phyloP scores from a whole-genome alignment of 1,140 invertebrate genomes.

The Trichoplusia ni region DNA sequence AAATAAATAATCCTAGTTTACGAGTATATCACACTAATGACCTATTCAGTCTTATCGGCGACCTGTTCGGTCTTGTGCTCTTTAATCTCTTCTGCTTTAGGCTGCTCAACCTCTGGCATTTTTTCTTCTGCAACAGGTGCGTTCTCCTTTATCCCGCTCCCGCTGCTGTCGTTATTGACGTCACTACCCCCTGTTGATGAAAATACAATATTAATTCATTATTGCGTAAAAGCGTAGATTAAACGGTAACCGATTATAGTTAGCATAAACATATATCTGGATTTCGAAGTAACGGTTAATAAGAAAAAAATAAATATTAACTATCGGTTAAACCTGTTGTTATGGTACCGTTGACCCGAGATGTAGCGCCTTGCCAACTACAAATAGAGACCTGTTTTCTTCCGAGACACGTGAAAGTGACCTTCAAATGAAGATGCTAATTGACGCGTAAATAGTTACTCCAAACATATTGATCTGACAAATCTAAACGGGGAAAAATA shows the following conservation, averaged over 20 bases:
- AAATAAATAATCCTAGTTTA: constrained; percentile 48
- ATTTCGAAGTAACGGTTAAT: too few relatives aligned
- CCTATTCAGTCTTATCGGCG: constrained; percentile 60
- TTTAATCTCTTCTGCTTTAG: neutral
- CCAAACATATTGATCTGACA: too few relatives aligned
- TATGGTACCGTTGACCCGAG: too few relatives aligned
- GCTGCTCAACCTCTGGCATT: neutral
- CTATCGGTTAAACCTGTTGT: too few relatives aligned
- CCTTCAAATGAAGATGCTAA: neutral
- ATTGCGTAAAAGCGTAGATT: too few relatives aligned
- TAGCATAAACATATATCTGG: too few relatives aligned
- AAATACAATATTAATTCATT: constrained; percentile 9
- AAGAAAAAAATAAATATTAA: too few relatives aligned
- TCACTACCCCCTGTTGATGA: constrained; percentile 63
- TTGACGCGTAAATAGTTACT: too few relatives aligned
- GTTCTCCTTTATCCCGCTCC: constrained; percentile 44
- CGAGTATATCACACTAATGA: constrained; percentile 51
- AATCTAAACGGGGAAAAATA: too few relatives aligned
- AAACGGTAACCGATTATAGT: too few relatives aligned
- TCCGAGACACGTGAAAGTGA: neutral
- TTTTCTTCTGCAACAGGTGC: constrained; percentile 35
- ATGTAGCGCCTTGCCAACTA: neutral
- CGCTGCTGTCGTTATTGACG: constrained; percentile 44
- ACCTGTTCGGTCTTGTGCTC: constrained; percentile 20
- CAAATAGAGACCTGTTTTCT: neutral